A percentile compares a stretch with the other conserved stretches of the same genome.
Conservation (phyloP, 2,113 vertebrate species). For the Coturnix japonica region DNA sequence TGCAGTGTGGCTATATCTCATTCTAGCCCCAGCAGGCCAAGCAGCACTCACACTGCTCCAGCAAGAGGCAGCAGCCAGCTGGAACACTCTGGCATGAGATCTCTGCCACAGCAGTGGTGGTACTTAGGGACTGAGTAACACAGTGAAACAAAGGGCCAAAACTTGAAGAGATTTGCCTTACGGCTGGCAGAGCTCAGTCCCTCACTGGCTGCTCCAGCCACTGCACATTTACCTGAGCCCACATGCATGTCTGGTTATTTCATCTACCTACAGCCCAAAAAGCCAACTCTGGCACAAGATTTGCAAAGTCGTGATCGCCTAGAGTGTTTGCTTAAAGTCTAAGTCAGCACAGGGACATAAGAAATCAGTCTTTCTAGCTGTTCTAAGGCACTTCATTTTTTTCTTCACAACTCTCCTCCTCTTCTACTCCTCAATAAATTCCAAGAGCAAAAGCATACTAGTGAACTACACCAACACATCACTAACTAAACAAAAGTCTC, state of each 20-base stretch:
- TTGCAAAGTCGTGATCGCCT: neutral
- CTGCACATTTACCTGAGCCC: neutral
- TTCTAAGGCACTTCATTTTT: conserved; percentile 2
- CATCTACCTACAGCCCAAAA: neutral
- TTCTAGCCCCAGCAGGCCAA: neutral
- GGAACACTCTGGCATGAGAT: neutral
- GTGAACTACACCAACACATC: conserved; percentile 45
- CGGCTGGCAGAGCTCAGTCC: neutral
- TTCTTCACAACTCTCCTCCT: neutral
- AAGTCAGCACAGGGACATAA: neutral
- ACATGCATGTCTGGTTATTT: neutral
- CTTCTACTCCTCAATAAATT: neutral
- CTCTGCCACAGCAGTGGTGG: neutral
- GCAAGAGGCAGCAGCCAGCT: neutral
- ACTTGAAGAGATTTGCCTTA: neutral
- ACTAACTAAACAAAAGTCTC: conserved; percentile 72
- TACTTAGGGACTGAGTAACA: neutral
- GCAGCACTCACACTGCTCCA: neutral
- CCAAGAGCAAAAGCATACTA: conserved; percentile 2
- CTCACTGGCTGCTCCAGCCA: neutral
- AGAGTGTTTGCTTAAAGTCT: neutral
- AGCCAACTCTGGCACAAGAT: neutral
- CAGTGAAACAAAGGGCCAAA: neutral
- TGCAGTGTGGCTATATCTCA: neutral
- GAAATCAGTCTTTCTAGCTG: neutral